These are phyloP conservation scores for Tiliacea citrago DNA, from an alignment of 2,888 invertebrate species.

Conservation along the genomic window DNA sequence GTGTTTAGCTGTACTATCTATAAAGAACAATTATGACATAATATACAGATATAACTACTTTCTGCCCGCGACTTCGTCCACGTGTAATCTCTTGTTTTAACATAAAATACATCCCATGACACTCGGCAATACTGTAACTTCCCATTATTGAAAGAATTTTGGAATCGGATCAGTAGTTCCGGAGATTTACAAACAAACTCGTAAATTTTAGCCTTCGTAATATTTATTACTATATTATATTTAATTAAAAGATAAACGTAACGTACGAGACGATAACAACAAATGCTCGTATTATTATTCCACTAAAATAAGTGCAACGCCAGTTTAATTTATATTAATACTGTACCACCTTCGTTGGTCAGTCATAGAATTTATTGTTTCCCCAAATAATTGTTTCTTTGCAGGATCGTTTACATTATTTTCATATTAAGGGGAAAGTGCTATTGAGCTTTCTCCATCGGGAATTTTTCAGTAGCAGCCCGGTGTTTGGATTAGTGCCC, in stretches of 20 bases:
- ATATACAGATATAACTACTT: not conserved
- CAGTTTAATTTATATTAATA: constrained; percentile 1
- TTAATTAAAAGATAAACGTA: constrained; percentile 21
- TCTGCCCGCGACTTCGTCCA: not conserved
- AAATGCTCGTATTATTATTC: constrained; percentile 42
- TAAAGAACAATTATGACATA: not conserved
- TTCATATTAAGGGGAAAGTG: not conserved
- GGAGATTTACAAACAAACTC: not conserved
- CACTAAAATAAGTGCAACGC: constrained; percentile 7
- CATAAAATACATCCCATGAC: not conserved
- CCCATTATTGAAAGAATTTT: not conserved
- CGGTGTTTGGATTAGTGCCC: no score
- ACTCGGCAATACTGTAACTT: not conserved
- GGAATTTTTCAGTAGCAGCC: not conserved
- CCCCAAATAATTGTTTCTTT: not conserved
- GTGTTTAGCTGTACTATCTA: not conserved
- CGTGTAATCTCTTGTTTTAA: not conserved
- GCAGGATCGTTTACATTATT: not conserved
- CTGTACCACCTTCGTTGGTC: no score
- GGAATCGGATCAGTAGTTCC: no score
- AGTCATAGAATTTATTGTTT: constrained; percentile 32
- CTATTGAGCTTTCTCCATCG: not conserved
- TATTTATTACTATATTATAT: not conserved
- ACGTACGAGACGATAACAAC: not conserved
- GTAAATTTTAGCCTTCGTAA: not conserved